A percentile compares a stretch with the other conserved stretches of the same genome.
Evolutionary conservation across 1,140 invertebrate genomes (phyloP).

Genomic region (Chymomyza costata): DNA sequence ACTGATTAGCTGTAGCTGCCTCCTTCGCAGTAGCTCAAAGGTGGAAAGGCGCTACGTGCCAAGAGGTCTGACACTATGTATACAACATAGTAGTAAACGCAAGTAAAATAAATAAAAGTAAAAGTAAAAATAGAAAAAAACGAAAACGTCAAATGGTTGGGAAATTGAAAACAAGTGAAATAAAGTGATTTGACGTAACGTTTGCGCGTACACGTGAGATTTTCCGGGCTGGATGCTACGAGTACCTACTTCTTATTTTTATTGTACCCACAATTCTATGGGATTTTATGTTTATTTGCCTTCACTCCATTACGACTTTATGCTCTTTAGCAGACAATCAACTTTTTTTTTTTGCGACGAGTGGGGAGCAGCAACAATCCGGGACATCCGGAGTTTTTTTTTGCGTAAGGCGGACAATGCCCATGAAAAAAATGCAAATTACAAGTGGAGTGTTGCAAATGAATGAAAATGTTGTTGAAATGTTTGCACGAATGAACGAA

Average conservation of each 20-base stretch:
- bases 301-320: conserved; percentile 71
- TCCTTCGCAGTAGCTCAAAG: too few relatives aligned
- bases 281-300: conserved; percentile 69
- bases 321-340: conserved; percentile 72
- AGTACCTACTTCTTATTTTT: conserved; percentile 30
- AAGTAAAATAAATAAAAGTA: conserved; percentile 1
- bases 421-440: conserved; percentile 70
- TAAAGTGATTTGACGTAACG: conserved; percentile 69
- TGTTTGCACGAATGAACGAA: conserved; percentile 14
- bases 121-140: background rate
- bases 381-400: too few relatives aligned
- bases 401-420: conserved; percentile 44
- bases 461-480: conserved; percentile 16
- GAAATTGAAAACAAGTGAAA: conserved; percentile 73
- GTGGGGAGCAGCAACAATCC: background rate
- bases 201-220: conserved; percentile 65
- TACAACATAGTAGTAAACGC: too few relatives aligned
- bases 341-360: conserved; percentile 40
- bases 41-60: too few relatives aligned
- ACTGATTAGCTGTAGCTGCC: conserved; percentile 31
- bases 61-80: too few relatives aligned
- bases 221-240: too few relatives aligned
- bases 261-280: conserved; percentile 68
- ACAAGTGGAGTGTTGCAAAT: conserved; percentile 41
- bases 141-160: conserved; percentile 19